phyloP scores from a whole-genome alignment of 2,797 vertebrate species.

The Hephaestus fuliginosus region DNA sequence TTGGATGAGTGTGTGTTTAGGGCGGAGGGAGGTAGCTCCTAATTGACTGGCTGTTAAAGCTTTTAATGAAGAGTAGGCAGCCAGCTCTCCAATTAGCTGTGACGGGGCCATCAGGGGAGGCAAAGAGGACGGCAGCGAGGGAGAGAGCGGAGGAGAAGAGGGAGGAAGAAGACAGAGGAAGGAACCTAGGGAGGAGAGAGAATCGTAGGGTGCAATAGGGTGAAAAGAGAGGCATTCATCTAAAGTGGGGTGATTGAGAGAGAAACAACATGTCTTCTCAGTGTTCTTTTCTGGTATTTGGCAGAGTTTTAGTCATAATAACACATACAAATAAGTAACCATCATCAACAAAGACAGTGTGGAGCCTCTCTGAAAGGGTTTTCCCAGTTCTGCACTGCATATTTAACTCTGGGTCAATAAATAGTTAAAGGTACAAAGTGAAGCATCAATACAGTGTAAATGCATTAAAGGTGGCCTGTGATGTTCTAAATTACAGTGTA shows the following conservation, averaged over 20 bases:
- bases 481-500: not conserved
- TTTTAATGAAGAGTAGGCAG: conserved; percentile 77
- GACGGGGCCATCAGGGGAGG: conserved; percentile 59
- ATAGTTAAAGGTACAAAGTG: not conserved
- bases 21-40: conserved; percentile 64
- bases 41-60: conserved; percentile 81
- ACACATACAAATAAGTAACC: not conserved
- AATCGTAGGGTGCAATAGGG: not conserved
- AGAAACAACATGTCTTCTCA: conserved; percentile 8
- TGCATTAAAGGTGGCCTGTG: not conserved
- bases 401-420: not conserved
- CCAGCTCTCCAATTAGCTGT: conserved; percentile 73
- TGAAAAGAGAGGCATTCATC: conserved; percentile 5
- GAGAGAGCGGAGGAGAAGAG: not conserved
- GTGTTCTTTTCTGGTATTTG: not conserved
- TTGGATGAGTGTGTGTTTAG: conserved; percentile 32
- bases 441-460: not conserved
- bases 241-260: conserved; percentile 5
- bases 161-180: not conserved
- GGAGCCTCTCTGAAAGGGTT: not conserved
- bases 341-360: not conserved
- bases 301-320: not conserved
- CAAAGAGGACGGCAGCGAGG: conserved; percentile 44
- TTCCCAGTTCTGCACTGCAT: not conserved
- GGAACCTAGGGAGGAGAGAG: not conserved